A percentile compares a stretch with the other conserved stretches of the same genome.
phyloP scores from a whole-genome alignment of 2,888 invertebrate genomes.

The Campoletis raptor region DNA sequence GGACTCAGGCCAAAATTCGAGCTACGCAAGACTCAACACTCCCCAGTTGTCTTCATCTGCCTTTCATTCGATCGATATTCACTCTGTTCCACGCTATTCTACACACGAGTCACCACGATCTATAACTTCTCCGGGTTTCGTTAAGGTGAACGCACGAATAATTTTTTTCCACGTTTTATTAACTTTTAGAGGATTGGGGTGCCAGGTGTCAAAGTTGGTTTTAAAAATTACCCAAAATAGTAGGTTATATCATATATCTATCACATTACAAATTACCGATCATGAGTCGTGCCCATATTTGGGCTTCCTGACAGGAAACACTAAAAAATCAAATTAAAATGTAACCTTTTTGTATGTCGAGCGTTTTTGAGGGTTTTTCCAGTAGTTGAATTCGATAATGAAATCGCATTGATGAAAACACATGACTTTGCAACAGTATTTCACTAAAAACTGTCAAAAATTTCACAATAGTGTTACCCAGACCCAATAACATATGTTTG shows the following conservation, averaged over 20 bases:
- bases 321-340: too few species aligned
- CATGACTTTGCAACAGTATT: too few species aligned
- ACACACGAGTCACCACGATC: slow-evolving; percentile 7
- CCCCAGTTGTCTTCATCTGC: slow-evolving; percentile 27
- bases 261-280: too few species aligned
- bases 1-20: slow-evolving; percentile 72
- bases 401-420: too few species aligned
- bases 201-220: not conserved
- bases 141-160: slow-evolving; percentile 7
- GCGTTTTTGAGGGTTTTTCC: too few species aligned
- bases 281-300: too few species aligned
- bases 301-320: too few species aligned
- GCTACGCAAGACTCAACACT: slow-evolving; percentile 52
- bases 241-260: not conserved
- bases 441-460: too few species aligned
- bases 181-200: not conserved
- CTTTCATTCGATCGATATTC: slow-evolving; percentile 59
- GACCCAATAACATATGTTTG: too few species aligned
- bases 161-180: not conserved
- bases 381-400: too few species aligned
- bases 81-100: slow-evolving; percentile 16
- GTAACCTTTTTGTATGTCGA: too few species aligned
- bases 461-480: too few species aligned
- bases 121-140: not conserved
- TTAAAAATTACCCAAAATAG: not conserved